Base-by-base conservation (phyloP, 2,113 vertebrate species). In the Terrapene triunguis region DNA sequence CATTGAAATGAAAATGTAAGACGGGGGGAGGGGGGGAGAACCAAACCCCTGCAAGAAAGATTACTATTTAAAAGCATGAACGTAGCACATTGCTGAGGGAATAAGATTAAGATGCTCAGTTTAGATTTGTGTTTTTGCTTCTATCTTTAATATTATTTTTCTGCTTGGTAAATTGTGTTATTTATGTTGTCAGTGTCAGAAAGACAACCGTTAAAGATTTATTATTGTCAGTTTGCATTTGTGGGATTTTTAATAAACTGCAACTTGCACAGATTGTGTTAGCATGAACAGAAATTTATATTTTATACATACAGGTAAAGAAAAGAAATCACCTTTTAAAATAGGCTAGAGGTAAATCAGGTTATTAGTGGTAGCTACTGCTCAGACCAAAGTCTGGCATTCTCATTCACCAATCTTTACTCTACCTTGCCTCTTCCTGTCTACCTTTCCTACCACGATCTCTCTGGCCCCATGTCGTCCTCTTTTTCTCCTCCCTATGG, bases 71-170 rank as follows among this genome's bases (percentile, higher is more conserved):
- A 93, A 92, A 90, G 4, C 21, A 80, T 48, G 25, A 72, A 65
- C 2, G 44, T 79, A 17, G 1, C 10, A 35, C 3, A 22, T 7
- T 78, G 6, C 38, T 59, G 32, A 87, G 44, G 72, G 79, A 38
- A 88, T n/a, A 38, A 95, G 19, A 6, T 59, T 93, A 95, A 90
- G 69, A 87, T 48, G 4, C 0, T 65, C 9, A 11, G 44, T 55
- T 93, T 90, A 72, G 21, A 80, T 57, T 50, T 84, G 7, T 87
- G 53, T 89, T 96, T 54, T 95, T 51, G 38, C 38, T 84, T 93
- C 6, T 3, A 32, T 85, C 94, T 89, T 91, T 83, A 72, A 25
- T 88, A 90, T 11, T 74, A 48, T 80, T 96, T 94, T 90, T 90
- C 78, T 94, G 12, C 24, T 12, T 90, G 6, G 35, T 90, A 83